Conservation (phyloP, 2,888 invertebrate species). For the Dryadula phaetusa region DNA sequence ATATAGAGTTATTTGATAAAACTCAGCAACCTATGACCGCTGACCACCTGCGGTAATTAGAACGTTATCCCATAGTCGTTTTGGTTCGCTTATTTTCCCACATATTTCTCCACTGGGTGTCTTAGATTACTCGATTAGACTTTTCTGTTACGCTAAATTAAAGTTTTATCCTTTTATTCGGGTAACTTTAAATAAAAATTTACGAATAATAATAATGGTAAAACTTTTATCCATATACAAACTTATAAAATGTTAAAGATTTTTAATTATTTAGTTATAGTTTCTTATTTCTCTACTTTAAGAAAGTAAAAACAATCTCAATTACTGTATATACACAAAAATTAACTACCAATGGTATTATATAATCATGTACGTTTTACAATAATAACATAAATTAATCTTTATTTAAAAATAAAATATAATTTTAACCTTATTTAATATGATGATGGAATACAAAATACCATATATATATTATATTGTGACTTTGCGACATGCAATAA, state of each 20-base stretch:
- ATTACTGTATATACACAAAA: no score
- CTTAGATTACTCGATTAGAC: conserved; percentile 53
- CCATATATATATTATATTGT: neutral
- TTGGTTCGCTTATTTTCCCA: conserved; percentile 60
- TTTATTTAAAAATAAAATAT: neutral
- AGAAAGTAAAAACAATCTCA: no score
- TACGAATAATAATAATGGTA: no score
- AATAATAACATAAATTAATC: no score
- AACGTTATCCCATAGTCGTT: conserved; percentile 63
- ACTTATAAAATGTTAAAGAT: no score
- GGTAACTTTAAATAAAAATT: neutral
- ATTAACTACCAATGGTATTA: no score
- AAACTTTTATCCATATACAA: no score
- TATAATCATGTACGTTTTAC: neutral
- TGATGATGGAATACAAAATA: neutral
- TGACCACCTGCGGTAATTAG: conserved; percentile 69
- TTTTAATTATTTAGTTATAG: no score
- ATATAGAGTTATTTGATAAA: neutral
- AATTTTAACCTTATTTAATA: neutral
- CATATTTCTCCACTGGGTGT: conserved; percentile 45
- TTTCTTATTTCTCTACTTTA: no score
- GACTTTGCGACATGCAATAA: conserved; percentile 13
- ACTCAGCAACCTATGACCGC: conserved; percentile 22
- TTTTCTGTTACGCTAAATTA: conserved; percentile 49
- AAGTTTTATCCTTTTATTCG: conserved; percentile 20